Percentiles rank a stretch among this genome's conserved stretches.
Evolutionary conservation across 2,113 vertebrate genomes (phyloP).

Genomic region (Laticauda laticaudata): DNA sequence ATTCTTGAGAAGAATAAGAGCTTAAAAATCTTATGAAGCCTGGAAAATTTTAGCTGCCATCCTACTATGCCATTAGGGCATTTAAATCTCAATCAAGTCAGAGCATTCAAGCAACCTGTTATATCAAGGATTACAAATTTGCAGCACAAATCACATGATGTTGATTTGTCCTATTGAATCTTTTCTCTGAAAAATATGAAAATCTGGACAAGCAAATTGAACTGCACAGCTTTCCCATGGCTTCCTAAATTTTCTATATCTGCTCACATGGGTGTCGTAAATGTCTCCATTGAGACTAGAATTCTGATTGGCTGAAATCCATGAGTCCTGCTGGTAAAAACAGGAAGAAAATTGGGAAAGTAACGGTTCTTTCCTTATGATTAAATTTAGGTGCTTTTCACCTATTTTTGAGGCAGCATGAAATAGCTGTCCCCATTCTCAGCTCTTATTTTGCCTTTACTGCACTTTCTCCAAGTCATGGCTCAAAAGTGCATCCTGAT

Average conservation of each 20-base stretch:
- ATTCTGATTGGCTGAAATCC: background rate
- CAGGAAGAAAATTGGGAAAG: background rate
- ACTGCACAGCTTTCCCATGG: background rate
- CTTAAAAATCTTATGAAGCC: constrained; percentile 17
- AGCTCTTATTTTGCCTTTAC: background rate
- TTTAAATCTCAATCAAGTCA: background rate
- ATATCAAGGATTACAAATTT: background rate
- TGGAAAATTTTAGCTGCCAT: constrained; percentile 10
- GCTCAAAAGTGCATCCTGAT: background rate
- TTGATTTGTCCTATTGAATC: background rate
- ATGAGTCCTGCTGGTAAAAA: background rate
- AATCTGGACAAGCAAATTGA: background rate
- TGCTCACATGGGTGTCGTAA: background rate
- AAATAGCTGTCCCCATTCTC: background rate
- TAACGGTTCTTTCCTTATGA: background rate
- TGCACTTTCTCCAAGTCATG: background rate
- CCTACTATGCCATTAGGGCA: background rate
- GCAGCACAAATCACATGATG: background rate
- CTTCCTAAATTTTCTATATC: background rate
- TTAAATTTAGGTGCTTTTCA: background rate
- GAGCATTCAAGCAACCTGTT: background rate
- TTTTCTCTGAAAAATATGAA: background rate
- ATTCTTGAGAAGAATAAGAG: background rate
- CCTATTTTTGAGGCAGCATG: background rate
- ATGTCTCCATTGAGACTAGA: background rate